A percentile compares a stretch with the other conserved stretches of the same genome.
Conservation (phyloP, 2,113 vertebrate species). For the mouse (Mus musculus) region DNA sequence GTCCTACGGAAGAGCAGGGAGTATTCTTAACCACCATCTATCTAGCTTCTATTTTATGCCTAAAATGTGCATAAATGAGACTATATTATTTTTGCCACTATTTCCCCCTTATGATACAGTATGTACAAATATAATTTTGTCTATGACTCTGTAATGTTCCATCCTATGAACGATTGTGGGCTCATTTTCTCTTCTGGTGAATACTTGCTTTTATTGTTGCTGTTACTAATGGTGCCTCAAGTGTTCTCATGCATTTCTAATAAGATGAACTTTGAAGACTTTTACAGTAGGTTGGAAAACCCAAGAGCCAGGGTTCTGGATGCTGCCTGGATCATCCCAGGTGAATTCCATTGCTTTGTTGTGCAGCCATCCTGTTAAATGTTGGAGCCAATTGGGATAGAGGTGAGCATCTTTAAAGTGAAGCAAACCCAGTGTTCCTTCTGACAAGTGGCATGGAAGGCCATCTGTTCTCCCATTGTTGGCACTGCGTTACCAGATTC, state of each 20-base stretch:
- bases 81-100: conserved; percentile 12
- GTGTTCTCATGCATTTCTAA: background rate
- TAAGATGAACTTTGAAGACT: background rate
- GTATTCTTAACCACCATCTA: background rate
- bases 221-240: background rate
- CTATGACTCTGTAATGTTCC: background rate
- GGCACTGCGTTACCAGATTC: background rate
- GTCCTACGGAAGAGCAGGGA: background rate
- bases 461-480: background rate
- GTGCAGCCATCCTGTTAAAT: background rate
- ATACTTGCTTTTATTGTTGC: background rate
- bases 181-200: background rate
- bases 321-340: background rate
- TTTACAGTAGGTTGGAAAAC: background rate
- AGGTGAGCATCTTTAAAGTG: background rate
- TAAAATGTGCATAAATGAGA: background rate
- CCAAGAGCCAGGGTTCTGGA: background rate
- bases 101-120: background rate
- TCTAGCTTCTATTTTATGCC: background rate
- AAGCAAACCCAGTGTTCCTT: background rate
- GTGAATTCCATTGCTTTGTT: background rate
- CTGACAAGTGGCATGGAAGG: background rate
- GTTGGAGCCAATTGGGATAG: background rate
- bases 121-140: background rate
- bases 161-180: background rate